These are phyloP conservation scores for Brachymystax lenok DNA, from an alignment of 2,797 vertebrate species.

Conservation along the genomic window DNA sequence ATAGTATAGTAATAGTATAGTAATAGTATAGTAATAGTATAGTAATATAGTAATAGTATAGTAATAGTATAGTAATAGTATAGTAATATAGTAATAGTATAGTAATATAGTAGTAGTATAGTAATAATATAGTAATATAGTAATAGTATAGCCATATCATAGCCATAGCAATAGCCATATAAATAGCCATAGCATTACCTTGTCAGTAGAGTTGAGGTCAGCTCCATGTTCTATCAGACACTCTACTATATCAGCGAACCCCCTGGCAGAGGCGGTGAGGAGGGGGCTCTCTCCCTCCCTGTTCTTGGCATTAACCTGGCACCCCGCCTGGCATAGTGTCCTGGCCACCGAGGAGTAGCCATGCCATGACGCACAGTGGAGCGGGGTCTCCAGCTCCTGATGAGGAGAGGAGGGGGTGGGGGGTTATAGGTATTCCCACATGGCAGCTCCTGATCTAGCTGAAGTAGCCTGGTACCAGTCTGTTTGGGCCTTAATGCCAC, in stretches of 20 bases:
- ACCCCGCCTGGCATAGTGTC: conserved; percentile 86
- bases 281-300: conserved; percentile 91
- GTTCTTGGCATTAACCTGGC: conserved; percentile 87
- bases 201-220: conserved; percentile 86
- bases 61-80: too few species aligned
- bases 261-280: conserved; percentile 91
- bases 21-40: too few species aligned
- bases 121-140: too few species aligned
- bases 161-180: background rate
- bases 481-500: too few species aligned
- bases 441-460: too few species aligned
- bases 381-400: conserved; percentile 93
- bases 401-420: background rate
- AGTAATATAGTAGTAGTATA: too few species aligned
- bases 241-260: conserved; percentile 93
- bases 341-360: conserved; percentile 90
- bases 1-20: too few species aligned
- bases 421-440: too few species aligned
- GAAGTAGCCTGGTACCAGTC: too few species aligned
- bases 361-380: conserved; percentile 96
- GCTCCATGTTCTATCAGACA: conserved; percentile 88
- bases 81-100: too few species aligned
- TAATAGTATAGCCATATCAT: too few species aligned
- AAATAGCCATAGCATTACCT: conserved; percentile 71
- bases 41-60: too few species aligned